Conservation (phyloP, 23 tunicate genomes). For the Corella eumyota region DNA sequence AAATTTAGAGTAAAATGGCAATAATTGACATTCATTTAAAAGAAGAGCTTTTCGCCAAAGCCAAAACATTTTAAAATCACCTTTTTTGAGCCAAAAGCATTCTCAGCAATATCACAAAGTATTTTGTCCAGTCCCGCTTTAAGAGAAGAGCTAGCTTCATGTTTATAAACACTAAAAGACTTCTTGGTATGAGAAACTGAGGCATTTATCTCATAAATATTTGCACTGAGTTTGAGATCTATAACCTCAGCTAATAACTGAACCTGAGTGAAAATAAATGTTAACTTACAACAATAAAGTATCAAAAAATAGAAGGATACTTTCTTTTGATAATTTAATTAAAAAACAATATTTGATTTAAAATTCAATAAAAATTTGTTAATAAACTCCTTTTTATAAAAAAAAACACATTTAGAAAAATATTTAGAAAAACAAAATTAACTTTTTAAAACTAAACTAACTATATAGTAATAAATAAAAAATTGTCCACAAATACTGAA, state of each 20-base stretch:
- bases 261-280: conserved; percentile 32
- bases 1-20: not conserved
- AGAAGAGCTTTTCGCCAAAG: not conserved
- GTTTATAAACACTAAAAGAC: conserved; percentile 19
- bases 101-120: conserved; percentile 24
- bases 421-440: too few relatives aligned
- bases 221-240: conserved; percentile 23
- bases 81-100: not conserved
- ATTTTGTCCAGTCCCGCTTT: conserved; percentile 10
- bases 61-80: not conserved
- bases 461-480: too few relatives aligned
- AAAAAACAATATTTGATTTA: too few relatives aligned
- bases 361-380: too few relatives aligned
- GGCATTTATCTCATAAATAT: conserved; percentile 11
- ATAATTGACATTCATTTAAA: too few relatives aligned
- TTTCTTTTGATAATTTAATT: too few relatives aligned
- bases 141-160: conserved; percentile 20
- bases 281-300: too few relatives aligned
- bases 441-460: too few relatives aligned
- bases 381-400: too few relatives aligned
- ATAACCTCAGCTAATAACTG: conserved; percentile 60
- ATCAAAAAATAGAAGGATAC: too few relatives aligned
- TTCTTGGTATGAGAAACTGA: conserved; percentile 15
- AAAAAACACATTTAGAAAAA: too few relatives aligned
- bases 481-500: too few relatives aligned